Evolutionary conservation across 1,140 invertebrate genomes (phyloP).

Genomic region (Magallana angulata): DNA sequence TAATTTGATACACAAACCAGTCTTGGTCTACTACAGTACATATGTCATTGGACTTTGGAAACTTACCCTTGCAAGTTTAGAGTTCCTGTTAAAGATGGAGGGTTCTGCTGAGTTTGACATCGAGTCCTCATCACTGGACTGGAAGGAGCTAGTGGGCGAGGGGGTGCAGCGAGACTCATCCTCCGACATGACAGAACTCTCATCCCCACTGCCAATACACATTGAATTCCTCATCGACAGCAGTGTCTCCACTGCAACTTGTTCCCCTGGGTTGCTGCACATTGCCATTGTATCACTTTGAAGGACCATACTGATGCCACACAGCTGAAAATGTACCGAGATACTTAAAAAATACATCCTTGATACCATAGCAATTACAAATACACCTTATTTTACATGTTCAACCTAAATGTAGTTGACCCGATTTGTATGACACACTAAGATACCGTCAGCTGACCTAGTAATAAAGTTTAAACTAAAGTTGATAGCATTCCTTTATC

Average conservation of each 20-base stretch:
- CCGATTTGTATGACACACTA: no score
- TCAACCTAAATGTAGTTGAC: no score
- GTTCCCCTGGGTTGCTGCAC: conserved; percentile 54
- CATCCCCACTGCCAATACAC: conserved; percentile 47
- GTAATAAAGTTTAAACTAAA: no score
- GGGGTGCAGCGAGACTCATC: neutral
- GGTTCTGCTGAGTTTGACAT: neutral
- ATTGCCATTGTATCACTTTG: neutral
- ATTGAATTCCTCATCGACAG: conserved; percentile 63
- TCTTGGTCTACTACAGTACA: no score
- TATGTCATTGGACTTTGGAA: no score
- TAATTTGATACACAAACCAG: no score
- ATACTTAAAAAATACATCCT: no score
- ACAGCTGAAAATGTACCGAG: neutral
- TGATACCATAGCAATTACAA: no score
- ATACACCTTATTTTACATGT: no score
- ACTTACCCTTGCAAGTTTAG: conserved; percentile 65
- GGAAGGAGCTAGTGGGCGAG: conserved; percentile 19
- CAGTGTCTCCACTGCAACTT: conserved; percentile 66
- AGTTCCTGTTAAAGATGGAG: conserved; percentile 52
- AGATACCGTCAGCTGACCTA: no score
- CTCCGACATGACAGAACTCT: neutral
- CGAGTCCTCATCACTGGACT: neutral
- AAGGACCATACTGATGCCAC: neutral
- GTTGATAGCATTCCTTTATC: no score